Evolutionary conservation across 2,797 vertebrate species (phyloP), one percentile per base, ranked within the genome.

Genomic region (Arctocebus calabarensis): DNA sequence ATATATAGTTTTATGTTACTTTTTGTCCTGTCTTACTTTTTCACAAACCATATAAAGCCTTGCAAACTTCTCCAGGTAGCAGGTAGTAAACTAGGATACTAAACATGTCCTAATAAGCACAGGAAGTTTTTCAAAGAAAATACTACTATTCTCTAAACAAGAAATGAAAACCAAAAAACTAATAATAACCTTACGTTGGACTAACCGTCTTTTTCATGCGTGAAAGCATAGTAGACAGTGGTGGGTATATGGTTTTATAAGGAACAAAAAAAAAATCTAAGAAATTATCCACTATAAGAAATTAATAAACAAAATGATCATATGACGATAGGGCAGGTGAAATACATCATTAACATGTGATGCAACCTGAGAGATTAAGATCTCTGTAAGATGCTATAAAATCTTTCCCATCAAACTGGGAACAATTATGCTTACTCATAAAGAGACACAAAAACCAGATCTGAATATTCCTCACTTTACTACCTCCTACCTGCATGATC

Each of bases 71-170:
- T 45, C 45, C 45, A 45, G 45, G 45, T 45, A 45, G 45, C 45
- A 2, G 45, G 45, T 45, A 45, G 45, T 45, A 96, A 96, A 96
- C n/a, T 79, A 77, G 45, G 88, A 97, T 64, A 77, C 37, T 81
- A 81, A 88, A 91, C 52, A 25, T 81, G 0, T 45, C 70, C 61
- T 66, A 81, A n/a, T 64, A 86, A 52, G 22, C 68, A 95, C 0
- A 94, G 81, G 73, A 45, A n/a, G 2, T n/a, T 93, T 91, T 98
- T 87, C 64, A 27, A 97, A 87, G 79, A 94, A 97, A 97, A 90
- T 6, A 40, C 25, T 75, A 7, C 74, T 87, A 93, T 27, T 97
- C 91, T 83, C 43, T 93, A 97, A 95, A 91, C 3, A 85, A 62
- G 32, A 96, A 84, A 86, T 17, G 70, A 96, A 84, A 86, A 14